Conservation (phyloP, 1,140 invertebrate species). For the Macrostomum lignano region DNA sequence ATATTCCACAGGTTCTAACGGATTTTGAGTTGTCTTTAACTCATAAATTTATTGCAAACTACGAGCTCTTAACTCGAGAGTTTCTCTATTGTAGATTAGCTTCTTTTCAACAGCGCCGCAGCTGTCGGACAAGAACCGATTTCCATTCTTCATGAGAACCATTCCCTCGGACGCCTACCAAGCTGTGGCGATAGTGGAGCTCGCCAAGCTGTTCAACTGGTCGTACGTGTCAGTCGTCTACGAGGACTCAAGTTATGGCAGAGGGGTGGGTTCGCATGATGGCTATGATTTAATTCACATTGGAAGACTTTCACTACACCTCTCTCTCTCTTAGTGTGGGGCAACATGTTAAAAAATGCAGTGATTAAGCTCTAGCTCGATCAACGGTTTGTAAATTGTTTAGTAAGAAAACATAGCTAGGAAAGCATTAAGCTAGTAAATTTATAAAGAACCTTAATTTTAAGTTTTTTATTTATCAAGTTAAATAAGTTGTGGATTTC, state of each 20-base stretch:
- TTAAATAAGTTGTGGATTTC: too few species aligned
- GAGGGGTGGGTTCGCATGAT: conserved; percentile 4
- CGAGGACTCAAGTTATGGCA: conserved; percentile 32
- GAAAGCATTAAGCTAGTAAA: too few species aligned
- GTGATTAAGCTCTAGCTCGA: too few species aligned
- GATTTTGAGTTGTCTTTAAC: too few species aligned
- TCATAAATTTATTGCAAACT: neutral
- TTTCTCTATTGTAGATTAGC: conserved; percentile 40
- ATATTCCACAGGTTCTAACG: conserved; percentile 57
- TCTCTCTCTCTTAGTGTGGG: too few species aligned
- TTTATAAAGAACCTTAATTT: too few species aligned
- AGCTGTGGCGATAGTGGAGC: conserved; percentile 39
- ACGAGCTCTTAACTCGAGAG: neutral
- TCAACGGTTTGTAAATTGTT: too few species aligned
- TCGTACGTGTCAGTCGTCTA: conserved; percentile 44
- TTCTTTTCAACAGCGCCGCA: conserved; percentile 44
- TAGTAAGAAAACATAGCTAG: too few species aligned
- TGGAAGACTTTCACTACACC: too few species aligned
- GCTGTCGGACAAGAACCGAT: conserved; percentile 40
- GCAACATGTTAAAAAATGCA: too few species aligned
- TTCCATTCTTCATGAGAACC: conserved; percentile 44
- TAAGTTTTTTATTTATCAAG: too few species aligned
- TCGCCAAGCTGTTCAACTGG: conserved; percentile 42
- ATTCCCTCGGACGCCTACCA: conserved; percentile 47
- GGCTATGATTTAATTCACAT: too few species aligned